Evolutionary conservation across 2,888 invertebrate species (phyloP).

Genomic region (Blastobasis lacticolella): DNA sequence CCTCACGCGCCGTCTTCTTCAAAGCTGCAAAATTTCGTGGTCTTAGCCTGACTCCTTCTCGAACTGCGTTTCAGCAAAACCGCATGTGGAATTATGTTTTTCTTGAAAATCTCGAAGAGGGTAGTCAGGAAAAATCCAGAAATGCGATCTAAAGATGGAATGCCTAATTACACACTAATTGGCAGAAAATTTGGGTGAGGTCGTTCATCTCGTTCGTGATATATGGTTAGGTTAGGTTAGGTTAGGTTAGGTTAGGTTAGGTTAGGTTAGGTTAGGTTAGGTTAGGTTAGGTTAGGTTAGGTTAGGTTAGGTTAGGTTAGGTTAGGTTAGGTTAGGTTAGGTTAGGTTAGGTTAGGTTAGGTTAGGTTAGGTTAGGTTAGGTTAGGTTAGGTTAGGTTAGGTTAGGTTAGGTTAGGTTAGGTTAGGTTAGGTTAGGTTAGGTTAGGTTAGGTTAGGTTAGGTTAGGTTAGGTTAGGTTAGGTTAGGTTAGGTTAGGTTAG

Average conservation of each 20-base stretch:
- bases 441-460: slow-evolving; percentile 12
- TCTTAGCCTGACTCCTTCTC: slow-evolving; percentile 10
- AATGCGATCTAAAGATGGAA: no score
- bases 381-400: slow-evolving; percentile 13
- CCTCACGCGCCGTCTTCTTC: no score
- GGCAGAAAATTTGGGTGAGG: no score
- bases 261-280: slow-evolving; percentile 14
- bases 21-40: no score
- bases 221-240: slow-evolving; percentile 16
- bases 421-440: slow-evolving; percentile 15
- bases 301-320: slow-evolving; percentile 10
- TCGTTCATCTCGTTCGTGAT: not conserved
- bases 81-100: not conserved
- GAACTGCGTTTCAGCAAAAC: slow-evolving; percentile 8
- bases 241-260: slow-evolving; percentile 19
- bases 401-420: slow-evolving; percentile 15
- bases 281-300: slow-evolving; percentile 10
- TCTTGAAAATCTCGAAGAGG: not conserved
- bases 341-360: slow-evolving; percentile 11
- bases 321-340: slow-evolving; percentile 12
- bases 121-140: no score
- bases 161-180: no score
- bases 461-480: slow-evolving; percentile 10
- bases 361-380: slow-evolving; percentile 11
- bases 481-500: slow-evolving; percentile 10